These are phyloP conservation scores for Leucophenga varia DNA, from an alignment of 1,140 invertebrate species.

Conservation along the genomic window DNA sequence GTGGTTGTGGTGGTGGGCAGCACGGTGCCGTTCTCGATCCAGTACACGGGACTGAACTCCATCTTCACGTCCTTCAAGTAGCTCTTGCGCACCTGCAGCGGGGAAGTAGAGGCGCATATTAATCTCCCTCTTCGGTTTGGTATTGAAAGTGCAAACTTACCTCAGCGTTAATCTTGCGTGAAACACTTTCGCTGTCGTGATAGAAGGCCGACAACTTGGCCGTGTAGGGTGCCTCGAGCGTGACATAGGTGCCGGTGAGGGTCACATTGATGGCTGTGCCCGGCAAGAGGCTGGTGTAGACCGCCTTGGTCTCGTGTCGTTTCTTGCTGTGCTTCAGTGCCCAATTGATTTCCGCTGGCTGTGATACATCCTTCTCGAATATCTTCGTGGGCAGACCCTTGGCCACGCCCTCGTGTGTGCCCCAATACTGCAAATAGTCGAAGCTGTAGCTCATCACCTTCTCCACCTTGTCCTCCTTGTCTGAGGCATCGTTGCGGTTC, in stretches of 20 bases:
- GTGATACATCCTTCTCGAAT: constrained; percentile 61
- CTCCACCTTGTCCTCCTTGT: constrained; percentile 61
- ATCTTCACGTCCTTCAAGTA: constrained; percentile 67
- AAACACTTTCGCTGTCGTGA: constrained; percentile 60
- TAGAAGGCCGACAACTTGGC: constrained; percentile 71
- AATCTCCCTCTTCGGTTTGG: too few relatives aligned
- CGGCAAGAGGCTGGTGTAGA: constrained; percentile 59
- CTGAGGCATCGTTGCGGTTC: constrained; percentile 64
- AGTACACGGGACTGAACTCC: constrained; percentile 73
- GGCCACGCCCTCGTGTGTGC: constrained; percentile 72
- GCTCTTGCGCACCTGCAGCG: constrained; percentile 61
- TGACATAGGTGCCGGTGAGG: constrained; percentile 69
- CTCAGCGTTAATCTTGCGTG: constrained; percentile 42
- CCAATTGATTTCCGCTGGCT: constrained; percentile 67
- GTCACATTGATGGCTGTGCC: constrained; percentile 80
- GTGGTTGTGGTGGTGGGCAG: constrained; percentile 76
- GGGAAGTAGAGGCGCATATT: too few relatives aligned
- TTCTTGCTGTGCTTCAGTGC: constrained; percentile 63
- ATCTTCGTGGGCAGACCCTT: constrained; percentile 73
- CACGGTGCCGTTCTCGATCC: constrained; percentile 69
- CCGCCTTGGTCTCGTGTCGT: constrained; percentile 59
- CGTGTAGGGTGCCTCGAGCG: constrained; percentile 70
- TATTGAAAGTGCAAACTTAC: too few relatives aligned
- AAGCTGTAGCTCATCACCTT: constrained; percentile 71
- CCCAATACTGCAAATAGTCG: constrained; percentile 72